Conservation (phyloP, 1,140 invertebrate species). For the Dendrolimus kikuchii region DNA sequence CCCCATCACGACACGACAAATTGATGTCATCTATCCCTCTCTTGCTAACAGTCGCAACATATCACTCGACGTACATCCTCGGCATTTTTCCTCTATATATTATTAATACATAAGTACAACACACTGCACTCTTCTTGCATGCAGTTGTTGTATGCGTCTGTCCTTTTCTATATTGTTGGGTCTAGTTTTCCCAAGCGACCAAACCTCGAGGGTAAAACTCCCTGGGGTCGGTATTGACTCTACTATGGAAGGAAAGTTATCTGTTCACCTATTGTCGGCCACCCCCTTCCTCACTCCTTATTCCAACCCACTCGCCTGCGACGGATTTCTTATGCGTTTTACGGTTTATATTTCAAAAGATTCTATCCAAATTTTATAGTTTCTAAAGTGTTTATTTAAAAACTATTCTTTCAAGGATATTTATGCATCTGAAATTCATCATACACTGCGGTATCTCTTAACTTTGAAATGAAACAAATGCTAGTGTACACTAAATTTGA, state of each 20-base stretch:
- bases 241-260: conserved; percentile 68
- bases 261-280: conserved; percentile 68
- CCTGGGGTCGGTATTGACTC: conserved; percentile 70
- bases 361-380: conserved; percentile 2
- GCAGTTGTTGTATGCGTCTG: conserved; percentile 30
- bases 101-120: conserved; percentile 69
- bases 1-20: conserved; percentile 70
- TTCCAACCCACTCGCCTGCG: conserved; percentile 29
- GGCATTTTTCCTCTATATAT: conserved; percentile 71
- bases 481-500: too few species aligned
- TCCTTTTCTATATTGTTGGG: conserved; percentile 71
- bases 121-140: conserved; percentile 39
- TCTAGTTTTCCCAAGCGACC: conserved; percentile 70
- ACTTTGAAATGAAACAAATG: too few species aligned
- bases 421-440: too few species aligned
- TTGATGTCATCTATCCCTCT: conserved; percentile 69
- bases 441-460: too few species aligned
- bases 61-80: conserved; percentile 65
- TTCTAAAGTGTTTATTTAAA: neutral
- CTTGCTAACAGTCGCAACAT: conserved; percentile 67
- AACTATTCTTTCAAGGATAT: too few species aligned
- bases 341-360: conserved; percentile 51
- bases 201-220: conserved; percentile 67
- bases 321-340: conserved; percentile 64
- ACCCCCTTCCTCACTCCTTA: conserved; percentile 24